Conservation (phyloP, 2,888 invertebrate species). For the Empis livida region DNA sequence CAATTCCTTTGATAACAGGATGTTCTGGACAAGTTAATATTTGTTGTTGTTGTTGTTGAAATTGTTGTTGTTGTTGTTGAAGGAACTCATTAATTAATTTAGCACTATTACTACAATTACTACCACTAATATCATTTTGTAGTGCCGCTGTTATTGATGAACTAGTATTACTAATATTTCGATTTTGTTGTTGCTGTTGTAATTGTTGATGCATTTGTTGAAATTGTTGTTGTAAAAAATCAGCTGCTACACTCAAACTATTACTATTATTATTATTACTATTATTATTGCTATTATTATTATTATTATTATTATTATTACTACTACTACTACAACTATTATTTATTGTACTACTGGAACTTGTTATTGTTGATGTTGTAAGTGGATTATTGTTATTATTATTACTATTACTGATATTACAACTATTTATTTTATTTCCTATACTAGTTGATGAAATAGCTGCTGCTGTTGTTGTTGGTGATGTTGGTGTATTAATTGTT, state of each 20-base stretch:
- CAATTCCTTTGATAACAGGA: slow-evolving; percentile 27
- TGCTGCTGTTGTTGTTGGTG: slow-evolving; percentile 15
- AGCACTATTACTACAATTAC: slow-evolving; percentile 22
- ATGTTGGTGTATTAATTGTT: slow-evolving; percentile 19
- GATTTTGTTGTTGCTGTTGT: slow-evolving; percentile 3
- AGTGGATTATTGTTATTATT: background rate
- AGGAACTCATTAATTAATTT: slow-evolving; percentile 32
- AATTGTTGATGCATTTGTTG: slow-evolving; percentile 13
- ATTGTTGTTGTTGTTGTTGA: slow-evolving; percentile 23
- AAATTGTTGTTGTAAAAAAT: slow-evolving; percentile 13
- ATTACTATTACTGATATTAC: background rate
- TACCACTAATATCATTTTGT: slow-evolving; percentile 14
- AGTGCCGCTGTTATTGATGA: slow-evolving; percentile 24
- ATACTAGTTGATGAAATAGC: slow-evolving; percentile 14
- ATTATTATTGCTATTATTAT: background rate
- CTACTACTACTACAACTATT: background rate
- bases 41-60: slow-evolving; percentile 15
- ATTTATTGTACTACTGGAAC: background rate
- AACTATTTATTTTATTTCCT: slow-evolving; percentile 1
- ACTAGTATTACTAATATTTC: slow-evolving; percentile 24
- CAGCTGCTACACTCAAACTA: slow-evolving; percentile 5
- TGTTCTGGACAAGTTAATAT: slow-evolving; percentile 26
- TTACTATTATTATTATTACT: background rate
- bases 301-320: background rate
- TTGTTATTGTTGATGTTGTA: too few relatives aligned